Conservation (phyloP, 2,113 vertebrate genomes). For the Tyrannus savana region DNA sequence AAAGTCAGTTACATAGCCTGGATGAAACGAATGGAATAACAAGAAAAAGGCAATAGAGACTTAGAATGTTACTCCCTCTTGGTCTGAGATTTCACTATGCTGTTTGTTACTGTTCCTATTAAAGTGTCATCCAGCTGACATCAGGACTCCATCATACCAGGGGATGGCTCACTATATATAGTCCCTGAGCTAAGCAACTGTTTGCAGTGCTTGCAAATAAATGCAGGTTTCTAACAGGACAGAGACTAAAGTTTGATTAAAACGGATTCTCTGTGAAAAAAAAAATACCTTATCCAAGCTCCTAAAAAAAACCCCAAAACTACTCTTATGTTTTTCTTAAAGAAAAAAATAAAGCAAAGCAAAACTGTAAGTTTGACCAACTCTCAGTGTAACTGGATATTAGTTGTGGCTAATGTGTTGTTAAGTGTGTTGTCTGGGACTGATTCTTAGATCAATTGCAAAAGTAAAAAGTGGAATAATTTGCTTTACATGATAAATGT, state of each 20-base stretch:
- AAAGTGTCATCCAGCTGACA: not conserved
- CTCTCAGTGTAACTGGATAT: not conserved
- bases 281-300: not conserved
- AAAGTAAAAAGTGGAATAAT: not conserved
- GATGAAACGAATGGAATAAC: not conserved
- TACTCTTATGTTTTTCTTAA: not conserved
- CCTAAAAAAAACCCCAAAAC: not conserved
- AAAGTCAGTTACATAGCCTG: not conserved
- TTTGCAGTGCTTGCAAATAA: not conserved
- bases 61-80: not conserved
- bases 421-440: not conserved
- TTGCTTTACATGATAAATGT: not conserved
- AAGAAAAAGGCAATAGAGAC: not conserved
- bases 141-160: not conserved
- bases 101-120: not conserved
- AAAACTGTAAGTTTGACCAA: not conserved
- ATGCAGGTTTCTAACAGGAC: not conserved
- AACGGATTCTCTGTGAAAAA: not conserved
- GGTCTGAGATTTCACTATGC: not conserved
- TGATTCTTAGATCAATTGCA: not conserved
- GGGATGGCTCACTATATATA: accelerated
- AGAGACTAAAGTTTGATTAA: not conserved
- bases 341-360: not conserved
- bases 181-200: not conserved
- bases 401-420: not conserved